Conservation (phyloP, 2,888 invertebrate species). For the Invenusta paracnida region DNA sequence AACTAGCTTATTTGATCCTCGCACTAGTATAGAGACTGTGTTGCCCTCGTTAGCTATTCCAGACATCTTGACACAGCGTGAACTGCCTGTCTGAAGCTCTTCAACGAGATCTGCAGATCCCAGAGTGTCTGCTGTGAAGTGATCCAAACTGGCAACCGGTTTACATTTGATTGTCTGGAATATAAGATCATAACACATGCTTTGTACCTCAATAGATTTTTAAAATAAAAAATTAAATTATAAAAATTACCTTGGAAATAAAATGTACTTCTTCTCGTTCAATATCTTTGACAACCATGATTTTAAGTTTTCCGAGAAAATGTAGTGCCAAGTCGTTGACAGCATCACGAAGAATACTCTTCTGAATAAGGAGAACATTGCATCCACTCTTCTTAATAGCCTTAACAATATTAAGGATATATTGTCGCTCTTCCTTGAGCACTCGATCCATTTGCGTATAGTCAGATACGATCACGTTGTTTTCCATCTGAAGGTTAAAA, state of each 20-base stretch:
- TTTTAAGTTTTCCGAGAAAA: conserved; percentile 96
- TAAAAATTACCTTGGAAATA: neutral
- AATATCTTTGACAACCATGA: conserved; percentile 93
- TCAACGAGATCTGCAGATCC: conserved; percentile 87
- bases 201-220: conserved; percentile 83
- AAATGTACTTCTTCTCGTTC: conserved; percentile 91
- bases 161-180: conserved; percentile 78
- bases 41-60: conserved; percentile 80
- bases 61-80: conserved; percentile 66
- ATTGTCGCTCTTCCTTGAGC: conserved; percentile 89
- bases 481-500: conserved; percentile 59
- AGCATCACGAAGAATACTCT: conserved; percentile 81
- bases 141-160: conserved; percentile 96
- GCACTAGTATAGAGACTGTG: conserved; percentile 84
- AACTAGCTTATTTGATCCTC: conserved; percentile 81
- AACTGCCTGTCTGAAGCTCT: conserved; percentile 76
- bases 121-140: conserved; percentile 85
- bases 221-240: too few relatives aligned
- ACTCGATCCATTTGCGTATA: conserved; percentile 99
- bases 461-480: conserved; percentile 77
- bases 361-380: conserved; percentile 87
- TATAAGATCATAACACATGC: conserved; percentile 94
- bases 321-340: conserved; percentile 92
- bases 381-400: conserved; percentile 97
- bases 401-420: conserved; percentile 95